Evolutionary conservation across 1,140 invertebrate genomes (phyloP).

Genomic region (Bombus consobrinus): DNA sequence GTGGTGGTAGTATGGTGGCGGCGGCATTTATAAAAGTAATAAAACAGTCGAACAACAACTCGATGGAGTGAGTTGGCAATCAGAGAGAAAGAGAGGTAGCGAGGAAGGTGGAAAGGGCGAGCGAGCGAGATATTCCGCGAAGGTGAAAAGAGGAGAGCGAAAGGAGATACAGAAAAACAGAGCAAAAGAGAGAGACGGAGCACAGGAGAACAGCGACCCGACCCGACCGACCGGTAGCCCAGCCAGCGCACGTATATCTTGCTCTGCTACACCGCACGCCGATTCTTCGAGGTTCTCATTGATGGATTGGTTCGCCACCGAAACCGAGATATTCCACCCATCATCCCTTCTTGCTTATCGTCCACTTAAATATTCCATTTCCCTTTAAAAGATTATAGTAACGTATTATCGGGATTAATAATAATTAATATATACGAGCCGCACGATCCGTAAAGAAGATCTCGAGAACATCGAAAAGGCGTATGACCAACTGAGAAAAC

Average conservation of each 20-base stretch:
- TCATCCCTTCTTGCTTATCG: background rate
- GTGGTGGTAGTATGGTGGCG: conserved; percentile 38
- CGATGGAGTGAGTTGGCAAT: conserved; percentile 57
- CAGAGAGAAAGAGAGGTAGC: conserved; percentile 41
- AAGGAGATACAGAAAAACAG: conserved; percentile 64
- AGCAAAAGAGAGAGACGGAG: conserved; percentile 74
- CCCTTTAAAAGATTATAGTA: background rate
- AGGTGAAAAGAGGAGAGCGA: conserved; percentile 55
- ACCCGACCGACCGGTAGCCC: conserved; percentile 80
- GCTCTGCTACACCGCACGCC: conserved; percentile 72
- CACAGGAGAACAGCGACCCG: conserved; percentile 77
- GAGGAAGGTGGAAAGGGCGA: conserved; percentile 48
- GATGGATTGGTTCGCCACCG: conserved; percentile 47
- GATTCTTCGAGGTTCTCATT: conserved; percentile 78
- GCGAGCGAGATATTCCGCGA: conserved; percentile 52
- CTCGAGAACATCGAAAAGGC: background rate
- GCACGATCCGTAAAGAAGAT: background rate
- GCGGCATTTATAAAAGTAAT: conserved; percentile 77
- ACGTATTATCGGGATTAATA: no score
- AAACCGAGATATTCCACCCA: background rate
- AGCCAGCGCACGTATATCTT: conserved; percentile 75
- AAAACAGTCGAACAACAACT: conserved; percentile 77
- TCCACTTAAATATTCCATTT: background rate
- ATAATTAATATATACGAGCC: no score
- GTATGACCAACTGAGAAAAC: background rate